Conservation (phyloP, 2,888 invertebrate genomes). For the Drosophila neonasuta region DNA sequence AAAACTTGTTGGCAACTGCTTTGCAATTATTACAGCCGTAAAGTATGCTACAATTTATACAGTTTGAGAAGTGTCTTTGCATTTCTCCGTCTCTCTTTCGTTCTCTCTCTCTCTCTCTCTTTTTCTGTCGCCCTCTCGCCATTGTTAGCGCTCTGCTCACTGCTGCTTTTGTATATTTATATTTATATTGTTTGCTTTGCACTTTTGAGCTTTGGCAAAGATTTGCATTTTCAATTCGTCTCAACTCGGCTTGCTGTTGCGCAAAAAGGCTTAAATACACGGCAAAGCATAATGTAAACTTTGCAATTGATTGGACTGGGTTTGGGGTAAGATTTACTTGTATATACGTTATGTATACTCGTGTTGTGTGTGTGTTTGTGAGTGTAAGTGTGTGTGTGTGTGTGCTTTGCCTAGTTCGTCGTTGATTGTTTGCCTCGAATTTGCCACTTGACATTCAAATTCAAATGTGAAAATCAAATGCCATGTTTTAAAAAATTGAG, state of each 20-base stretch:
- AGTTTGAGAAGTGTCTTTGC: constrained; percentile 37
- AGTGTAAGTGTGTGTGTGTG: too few relatives aligned
- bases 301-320: constrained; percentile 9
- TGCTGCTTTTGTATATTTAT: constrained; percentile 36
- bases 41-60: constrained; percentile 67
- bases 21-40: constrained; percentile 69
- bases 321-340: background rate
- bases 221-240: constrained; percentile 71
- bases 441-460: constrained; percentile 28
- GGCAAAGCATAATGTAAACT: constrained; percentile 10
- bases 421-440: background rate
- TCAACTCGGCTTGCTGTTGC: constrained; percentile 7
- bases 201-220: constrained; percentile 71
- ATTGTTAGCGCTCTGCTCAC: background rate
- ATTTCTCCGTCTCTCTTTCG: background rate
- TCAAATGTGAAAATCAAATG: constrained; percentile 35
- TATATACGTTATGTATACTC: background rate
- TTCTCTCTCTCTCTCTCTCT: background rate
- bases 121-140: background rate
- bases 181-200: constrained; percentile 65
- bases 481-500: constrained; percentile 30
- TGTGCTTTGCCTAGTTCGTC: background rate
- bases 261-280: constrained; percentile 18
- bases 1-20: constrained; percentile 60
- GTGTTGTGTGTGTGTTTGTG: too few relatives aligned